A percentile compares a stretch with the other conserved stretches of the same genome.
These are phyloP conservation scores for Tinamus major DNA, from an alignment of 2,797 vertebrate genomes.

Conservation along the genomic window DNA sequence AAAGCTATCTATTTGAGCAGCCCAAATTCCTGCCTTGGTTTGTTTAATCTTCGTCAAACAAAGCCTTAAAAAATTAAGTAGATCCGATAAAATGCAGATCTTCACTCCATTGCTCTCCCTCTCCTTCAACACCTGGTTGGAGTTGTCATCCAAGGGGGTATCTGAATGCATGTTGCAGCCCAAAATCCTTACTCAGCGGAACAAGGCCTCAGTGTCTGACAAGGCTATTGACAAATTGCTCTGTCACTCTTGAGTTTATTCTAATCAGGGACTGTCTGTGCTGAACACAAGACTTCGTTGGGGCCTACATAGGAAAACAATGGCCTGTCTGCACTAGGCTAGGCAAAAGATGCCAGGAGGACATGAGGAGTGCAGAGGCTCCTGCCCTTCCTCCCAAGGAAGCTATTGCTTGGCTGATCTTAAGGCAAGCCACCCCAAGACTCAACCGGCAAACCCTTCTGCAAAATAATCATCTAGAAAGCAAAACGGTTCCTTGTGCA, in stretches of 20 bases:
- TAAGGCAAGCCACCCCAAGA: rapidly evolving
- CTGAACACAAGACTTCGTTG: neutral
- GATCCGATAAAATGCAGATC: neutral
- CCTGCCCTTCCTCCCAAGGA: neutral
- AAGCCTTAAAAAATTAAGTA: neutral
- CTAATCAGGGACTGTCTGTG: neutral
- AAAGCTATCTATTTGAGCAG: neutral
- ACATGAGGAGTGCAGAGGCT: neutral
- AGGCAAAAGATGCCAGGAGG: neutral
- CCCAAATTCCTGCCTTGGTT: neutral
- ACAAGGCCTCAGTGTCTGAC: neutral
- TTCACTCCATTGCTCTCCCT: neutral
- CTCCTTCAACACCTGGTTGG: neutral
- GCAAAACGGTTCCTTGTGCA: neutral
- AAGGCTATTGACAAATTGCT: neutral
- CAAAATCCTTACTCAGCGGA: slow-evolving; percentile 15
- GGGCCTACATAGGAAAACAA: neutral
- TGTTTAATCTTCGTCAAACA: neutral
- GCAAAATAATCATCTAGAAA: neutral
- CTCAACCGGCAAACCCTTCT: neutral
- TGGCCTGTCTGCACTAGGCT: neutral
- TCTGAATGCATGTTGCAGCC: neutral
- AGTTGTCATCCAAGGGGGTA: neutral
- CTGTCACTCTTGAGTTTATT: slow-evolving; percentile 19
- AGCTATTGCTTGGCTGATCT: neutral